Evolutionary conservation across 2,797 vertebrate species (phyloP), one percentile per base, ranked within the genome.

Genomic region (Labroides dimidiatus): DNA sequence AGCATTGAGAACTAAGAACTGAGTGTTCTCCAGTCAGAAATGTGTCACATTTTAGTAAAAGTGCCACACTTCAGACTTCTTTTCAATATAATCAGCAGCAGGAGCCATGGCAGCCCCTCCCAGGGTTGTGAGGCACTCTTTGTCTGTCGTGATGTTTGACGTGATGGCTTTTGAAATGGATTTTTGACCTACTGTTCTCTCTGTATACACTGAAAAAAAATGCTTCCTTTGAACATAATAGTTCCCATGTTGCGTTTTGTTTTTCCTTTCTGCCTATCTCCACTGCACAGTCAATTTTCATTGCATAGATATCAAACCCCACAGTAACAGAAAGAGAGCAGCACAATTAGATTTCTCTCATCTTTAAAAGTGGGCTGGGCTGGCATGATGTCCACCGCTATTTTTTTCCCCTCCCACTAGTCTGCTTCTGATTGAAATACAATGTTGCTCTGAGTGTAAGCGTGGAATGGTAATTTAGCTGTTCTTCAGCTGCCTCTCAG

Each of bases 391-490:
- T 87, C 74, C 64, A 16, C 47, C 44, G 54, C 70, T 64, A 33
- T 53, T 66, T 69, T 84, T 24, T 65, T 57, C 44, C 41, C 24
- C 21, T 21, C 50, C 51, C 47, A 10, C 17, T 30, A 45, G 51
- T 54, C 58, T 8, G 21, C 56, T 39, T 45, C 69, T 80, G 78
- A 86, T 85, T 81, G 84, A 87, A 89, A 81, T 82, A 69, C 75
- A 70, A 37, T 56, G 73, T 74, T 69, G 66, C 81, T 78, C 21
- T 51, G 80, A 80, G 73, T 85, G 71, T 82, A 77, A 89, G 76
- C 68, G 82, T 80, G 61, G 71, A 81, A 90, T 80, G 66, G 81
- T 87, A 92, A 91, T 89, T 84, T 83, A 77, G 12, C 63, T 75
- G 75, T 79, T 84, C 59, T 75, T 78, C 60, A 4, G 47, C 78